These are phyloP conservation scores for Acomys russatus DNA, from an alignment of 2,797 vertebrate genomes.

Conservation along the genomic window DNA sequence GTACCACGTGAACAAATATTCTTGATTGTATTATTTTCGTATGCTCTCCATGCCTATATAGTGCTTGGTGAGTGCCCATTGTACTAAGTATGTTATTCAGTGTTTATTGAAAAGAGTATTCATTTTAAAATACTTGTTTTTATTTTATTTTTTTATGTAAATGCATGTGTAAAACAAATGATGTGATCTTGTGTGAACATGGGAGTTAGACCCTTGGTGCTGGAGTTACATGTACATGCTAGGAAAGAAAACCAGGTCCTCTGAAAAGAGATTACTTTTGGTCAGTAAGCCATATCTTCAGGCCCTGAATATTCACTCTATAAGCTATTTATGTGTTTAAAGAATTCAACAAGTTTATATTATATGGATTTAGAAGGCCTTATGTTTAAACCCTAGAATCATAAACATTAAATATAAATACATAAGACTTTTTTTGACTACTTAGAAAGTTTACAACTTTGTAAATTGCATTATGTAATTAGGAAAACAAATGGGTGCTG, in stretches of 20 bases:
- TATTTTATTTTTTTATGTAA: background rate
- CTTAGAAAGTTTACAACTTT: background rate
- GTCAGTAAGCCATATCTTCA: background rate
- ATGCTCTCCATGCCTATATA: background rate
- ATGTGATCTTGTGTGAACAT: background rate
- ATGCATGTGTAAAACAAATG: background rate
- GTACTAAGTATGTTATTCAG: background rate
- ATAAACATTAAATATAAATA: background rate
- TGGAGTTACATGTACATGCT: background rate
- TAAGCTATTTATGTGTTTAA: background rate
- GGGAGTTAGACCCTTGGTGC: background rate
- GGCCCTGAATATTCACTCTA: background rate
- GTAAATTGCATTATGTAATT: background rate
- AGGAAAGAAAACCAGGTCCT: background rate
- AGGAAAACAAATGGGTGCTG: background rate
- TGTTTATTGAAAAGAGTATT: background rate
- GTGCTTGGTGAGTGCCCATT: background rate
- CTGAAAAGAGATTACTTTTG: background rate
- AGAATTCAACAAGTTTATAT: background rate
- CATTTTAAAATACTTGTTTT: constrained; percentile 3
- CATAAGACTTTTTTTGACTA: background rate
- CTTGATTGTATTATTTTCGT: constrained; percentile 1
- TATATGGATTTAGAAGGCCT: background rate
- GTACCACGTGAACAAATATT: background rate
- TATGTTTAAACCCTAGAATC: background rate